Evolutionary conservation across 2,888 invertebrate genomes (phyloP).

Genomic region (Gastracanthus pulcherrimus): DNA sequence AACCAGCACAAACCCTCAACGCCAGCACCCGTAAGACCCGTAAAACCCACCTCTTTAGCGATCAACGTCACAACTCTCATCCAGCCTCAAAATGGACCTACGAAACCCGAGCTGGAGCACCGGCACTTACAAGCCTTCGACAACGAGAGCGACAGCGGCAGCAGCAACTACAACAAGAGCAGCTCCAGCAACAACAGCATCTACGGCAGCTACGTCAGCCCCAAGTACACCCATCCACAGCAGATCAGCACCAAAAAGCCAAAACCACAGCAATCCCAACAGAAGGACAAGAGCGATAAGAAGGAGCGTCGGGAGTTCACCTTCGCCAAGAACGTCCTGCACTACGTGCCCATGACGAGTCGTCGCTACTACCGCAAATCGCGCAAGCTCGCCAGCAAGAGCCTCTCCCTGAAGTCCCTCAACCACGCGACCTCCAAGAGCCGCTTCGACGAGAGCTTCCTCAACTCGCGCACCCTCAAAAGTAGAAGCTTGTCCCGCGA

Average conservation of each 20-base stretch:
- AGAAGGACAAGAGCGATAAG: neutral
- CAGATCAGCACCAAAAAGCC: neutral
- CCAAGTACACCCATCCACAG: neutral
- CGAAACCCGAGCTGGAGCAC: neutral
- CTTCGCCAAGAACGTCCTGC: conserved; percentile 68
- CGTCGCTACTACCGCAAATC: conserved; percentile 62
- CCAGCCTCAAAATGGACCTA: neutral
- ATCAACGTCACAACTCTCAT: neutral
- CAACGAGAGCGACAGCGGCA: neutral
- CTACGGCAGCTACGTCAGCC: neutral
- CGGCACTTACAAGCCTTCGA: neutral
- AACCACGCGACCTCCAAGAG: conserved; percentile 1
- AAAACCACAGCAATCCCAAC: neutral
- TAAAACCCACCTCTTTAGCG: neutral
- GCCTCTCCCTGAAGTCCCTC: conserved; percentile 53
- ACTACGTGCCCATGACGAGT: conserved; percentile 66
- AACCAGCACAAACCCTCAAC: too few species aligned
- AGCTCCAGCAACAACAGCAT: neutral
- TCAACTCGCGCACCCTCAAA: conserved; percentile 34
- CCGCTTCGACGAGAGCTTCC: conserved; percentile 1
- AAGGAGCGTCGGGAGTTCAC: conserved; percentile 56
- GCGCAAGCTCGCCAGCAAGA: conserved; percentile 57
- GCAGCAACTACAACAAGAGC: neutral
- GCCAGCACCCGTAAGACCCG: too few species aligned
- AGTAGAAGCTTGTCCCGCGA: conserved; percentile 62